Base-by-base conservation (phyloP, 2,113 vertebrate species). In the Pao palembangensis region DNA sequence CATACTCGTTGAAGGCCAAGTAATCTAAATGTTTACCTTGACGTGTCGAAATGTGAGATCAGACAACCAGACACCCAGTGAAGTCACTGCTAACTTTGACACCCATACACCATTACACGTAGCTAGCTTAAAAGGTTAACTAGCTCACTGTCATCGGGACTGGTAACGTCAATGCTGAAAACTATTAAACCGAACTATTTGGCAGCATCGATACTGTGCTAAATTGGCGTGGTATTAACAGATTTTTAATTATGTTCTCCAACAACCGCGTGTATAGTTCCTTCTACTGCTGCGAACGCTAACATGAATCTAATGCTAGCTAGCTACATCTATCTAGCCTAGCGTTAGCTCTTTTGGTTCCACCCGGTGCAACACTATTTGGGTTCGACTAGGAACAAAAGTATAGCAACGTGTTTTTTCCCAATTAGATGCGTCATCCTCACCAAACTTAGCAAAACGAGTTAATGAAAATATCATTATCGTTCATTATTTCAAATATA, bases 11-110 rank as follows among this genome's bases (percentile, higher is more conserved):
- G 38, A 47, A 12, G 6, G 71, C 49, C 64, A 58, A 61, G 25
- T 52, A 7, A 28, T 17, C 47, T 49, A 8, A 17, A 54, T 81
- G 79, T 87, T 88, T 89, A 89, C 88, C 88, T 89, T 88, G 85
- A 88, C 88, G 86, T 88, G 86, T 89, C 80, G 80, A 79, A 87
- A 82, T 80, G 79, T 70, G 73, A 87, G 82, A 67, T 75, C 75
- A 83, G 75, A 74, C 78, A 77, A 74, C 69, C 69, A 79, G 77
- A 74, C 75, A 75, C 69, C 76, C 66, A 63, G 71, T 59, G 83
- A 79, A 85, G 85, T 85, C 83, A 76, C 85, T 11, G 88, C 77
- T 79, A 81, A 78, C 81, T 81, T 58, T 76, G 85, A 87, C 79
- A 79, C 78, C 83, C 85, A 85, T 82, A 84, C 42, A 64, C 69